These are phyloP conservation scores for Typhlichthys eigenmanni DNA, from an alignment of 2,797 vertebrate species.

Conservation along the genomic window DNA sequence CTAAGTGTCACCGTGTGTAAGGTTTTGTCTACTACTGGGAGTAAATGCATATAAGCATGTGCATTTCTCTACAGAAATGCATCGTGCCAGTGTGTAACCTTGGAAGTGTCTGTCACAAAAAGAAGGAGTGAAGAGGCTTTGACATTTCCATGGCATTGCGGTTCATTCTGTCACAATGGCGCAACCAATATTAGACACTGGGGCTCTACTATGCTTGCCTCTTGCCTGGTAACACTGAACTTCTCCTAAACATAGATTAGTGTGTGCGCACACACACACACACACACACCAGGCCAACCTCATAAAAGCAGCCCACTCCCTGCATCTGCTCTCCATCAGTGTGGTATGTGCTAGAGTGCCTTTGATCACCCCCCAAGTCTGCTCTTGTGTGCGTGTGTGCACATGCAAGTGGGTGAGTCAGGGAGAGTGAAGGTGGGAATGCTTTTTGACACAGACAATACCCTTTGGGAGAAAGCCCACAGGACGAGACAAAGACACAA, in stretches of 20 bases:
- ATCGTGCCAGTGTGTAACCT: conserved; percentile 6
- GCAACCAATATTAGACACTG: conserved; percentile 38
- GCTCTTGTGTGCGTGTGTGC: conserved; percentile 17
- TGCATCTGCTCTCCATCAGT: conserved; percentile 83
- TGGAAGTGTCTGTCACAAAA: not conserved
- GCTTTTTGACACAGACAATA: conserved; percentile 68
- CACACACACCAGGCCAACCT: conserved; percentile 54
- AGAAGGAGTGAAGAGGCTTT: conserved; percentile 37
- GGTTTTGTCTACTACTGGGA: too few relatives aligned
- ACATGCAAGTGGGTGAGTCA: conserved; percentile 49
- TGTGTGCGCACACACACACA: conserved; percentile 25
- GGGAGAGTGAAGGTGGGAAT: conserved; percentile 58
- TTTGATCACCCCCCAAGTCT: conserved; percentile 69
- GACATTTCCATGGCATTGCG: conserved; percentile 48
- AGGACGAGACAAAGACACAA: conserved; percentile 60
- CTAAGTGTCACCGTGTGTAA: not conserved
- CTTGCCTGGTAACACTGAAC: conserved; percentile 61
- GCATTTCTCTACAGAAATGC: too few relatives aligned
- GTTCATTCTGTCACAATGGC: conserved; percentile 44
- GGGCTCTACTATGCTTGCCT: conserved; percentile 41
- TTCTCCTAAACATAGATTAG: conserved; percentile 69
- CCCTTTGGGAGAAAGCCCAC: conserved; percentile 58
- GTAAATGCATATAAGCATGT: too few relatives aligned
- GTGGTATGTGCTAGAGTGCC: conserved; percentile 76
- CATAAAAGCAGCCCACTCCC: conserved; percentile 68